Conservation (phyloP, 2,113 vertebrate species). For the Pao palembangensis region DNA sequence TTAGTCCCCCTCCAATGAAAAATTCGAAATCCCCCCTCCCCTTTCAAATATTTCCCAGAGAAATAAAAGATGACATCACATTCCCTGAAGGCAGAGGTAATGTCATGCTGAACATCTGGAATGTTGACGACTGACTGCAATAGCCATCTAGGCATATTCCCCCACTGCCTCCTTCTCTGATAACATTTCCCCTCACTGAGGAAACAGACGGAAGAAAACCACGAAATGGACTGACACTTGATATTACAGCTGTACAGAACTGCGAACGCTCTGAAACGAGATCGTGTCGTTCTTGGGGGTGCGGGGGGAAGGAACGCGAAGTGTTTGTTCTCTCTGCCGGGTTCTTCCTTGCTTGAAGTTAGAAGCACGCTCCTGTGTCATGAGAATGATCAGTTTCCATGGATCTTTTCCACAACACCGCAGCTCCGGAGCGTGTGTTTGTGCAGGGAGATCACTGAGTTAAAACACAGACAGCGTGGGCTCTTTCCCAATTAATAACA, state of each 20-base stretch:
- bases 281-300: too few species aligned
- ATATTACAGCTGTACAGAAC: neutral
- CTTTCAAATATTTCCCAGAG: constrained; percentile 34
- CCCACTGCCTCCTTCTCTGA: constrained; percentile 26
- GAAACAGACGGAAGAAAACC: constrained; percentile 6
- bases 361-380: constrained; percentile 22
- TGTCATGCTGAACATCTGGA: constrained; percentile 62
- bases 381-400: constrained; percentile 34
- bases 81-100: constrained; percentile 50
- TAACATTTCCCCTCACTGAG: constrained; percentile 17
- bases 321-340: constrained; percentile 17
- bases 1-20: constrained; percentile 1
- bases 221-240: neutral
- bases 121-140: constrained; percentile 45
- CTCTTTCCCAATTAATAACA: constrained; percentile 22
- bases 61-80: constrained; percentile 64
- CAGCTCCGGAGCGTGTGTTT: constrained; percentile 19
- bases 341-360: constrained; percentile 22
- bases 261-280: neutral
- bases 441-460: constrained; percentile 6
- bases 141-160: constrained; percentile 33
- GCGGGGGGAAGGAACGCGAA: constrained; percentile 6
- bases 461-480: constrained; percentile 20
- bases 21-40: neutral
- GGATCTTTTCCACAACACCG: constrained; percentile 34